Conservation (phyloP, 2,797 vertebrate genomes). For the Brachyalestes nurse region DNA sequence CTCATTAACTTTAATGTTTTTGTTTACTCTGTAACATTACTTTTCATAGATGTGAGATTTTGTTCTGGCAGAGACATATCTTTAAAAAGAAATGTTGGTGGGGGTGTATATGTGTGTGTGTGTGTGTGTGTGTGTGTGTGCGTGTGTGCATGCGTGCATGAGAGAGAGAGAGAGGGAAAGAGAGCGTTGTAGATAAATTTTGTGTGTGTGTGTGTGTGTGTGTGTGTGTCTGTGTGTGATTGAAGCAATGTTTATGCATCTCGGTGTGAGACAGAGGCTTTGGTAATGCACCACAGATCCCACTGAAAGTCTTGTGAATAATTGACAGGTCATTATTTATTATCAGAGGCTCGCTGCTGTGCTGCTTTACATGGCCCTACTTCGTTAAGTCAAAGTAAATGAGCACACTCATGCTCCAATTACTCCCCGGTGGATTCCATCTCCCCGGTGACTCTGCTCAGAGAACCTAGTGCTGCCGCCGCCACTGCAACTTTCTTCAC, state of each 20-base stretch:
- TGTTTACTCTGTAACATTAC: no score
- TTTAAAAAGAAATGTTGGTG: no score
- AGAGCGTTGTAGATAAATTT: conserved; percentile 18
- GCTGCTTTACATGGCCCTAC: conserved; percentile 58
- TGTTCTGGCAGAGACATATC: no score
- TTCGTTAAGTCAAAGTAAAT: conserved; percentile 75
- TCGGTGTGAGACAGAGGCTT: conserved; percentile 40
- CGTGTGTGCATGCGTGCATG: neutral
- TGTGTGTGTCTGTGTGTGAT: neutral
- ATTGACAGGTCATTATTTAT: conserved; percentile 66
- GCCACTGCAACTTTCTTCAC: conserved; percentile 57
- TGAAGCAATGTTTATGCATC: conserved; percentile 26
- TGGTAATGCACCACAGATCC: conserved; percentile 54
- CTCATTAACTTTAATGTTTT: no score
- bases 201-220: neutral
- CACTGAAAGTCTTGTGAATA: conserved; percentile 58
- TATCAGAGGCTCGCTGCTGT: conserved; percentile 54
- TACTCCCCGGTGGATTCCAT: conserved; percentile 70
- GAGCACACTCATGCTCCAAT: conserved; percentile 67
- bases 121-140: no score
- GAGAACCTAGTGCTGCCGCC: conserved; percentile 59
- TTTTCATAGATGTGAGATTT: no score
- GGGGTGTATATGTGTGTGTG: no score
- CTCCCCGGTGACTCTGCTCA: conserved; percentile 56
- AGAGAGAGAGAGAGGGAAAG: no score